Percentiles rank a stretch among this genome's conserved stretches.
phyloP scores from a whole-genome alignment of 1,140 invertebrate species.

The Adelges cooleyi region DNA sequence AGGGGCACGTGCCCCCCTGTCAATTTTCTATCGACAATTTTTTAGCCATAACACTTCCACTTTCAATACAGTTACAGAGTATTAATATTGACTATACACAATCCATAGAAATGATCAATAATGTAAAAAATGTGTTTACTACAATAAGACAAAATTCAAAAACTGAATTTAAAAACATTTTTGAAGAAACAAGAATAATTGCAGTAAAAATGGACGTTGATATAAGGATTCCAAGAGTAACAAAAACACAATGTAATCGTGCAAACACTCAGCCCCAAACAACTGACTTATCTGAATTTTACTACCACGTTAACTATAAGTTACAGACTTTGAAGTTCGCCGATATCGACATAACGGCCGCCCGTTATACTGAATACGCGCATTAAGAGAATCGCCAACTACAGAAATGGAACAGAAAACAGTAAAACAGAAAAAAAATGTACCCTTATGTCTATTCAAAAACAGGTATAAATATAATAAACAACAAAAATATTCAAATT shows the following conservation, averaged over 20 bases:
- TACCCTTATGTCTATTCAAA: too few species aligned
- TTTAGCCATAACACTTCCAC: conserved; percentile 1
- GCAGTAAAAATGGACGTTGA: conserved; percentile 4
- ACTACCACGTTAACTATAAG: conserved; percentile 1
- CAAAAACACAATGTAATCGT: background rate
- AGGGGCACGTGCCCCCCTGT: too few species aligned
- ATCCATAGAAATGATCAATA: conserved; percentile 7
- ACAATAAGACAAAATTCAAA: conserved; percentile 4
- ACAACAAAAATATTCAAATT: too few species aligned
- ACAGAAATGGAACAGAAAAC: too few species aligned
- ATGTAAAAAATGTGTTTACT: conserved; percentile 6
- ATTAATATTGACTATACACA: conserved; percentile 11
- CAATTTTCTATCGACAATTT: too few species aligned
- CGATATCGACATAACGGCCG: too few species aligned
- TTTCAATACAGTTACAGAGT: conserved; percentile 7
- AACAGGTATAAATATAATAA: too few species aligned
- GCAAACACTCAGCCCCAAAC: background rate
- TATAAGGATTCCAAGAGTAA: conserved; percentile 9
- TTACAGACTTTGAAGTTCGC: too few species aligned
- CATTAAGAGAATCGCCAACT: too few species aligned
- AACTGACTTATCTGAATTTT: conserved; percentile 1
- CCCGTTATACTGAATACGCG: too few species aligned
- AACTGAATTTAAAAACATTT: conserved; percentile 6
- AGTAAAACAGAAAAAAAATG: too few species aligned
- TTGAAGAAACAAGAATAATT: conserved; percentile 8